These are phyloP conservation scores for Addax nasomaculatus DNA, from an alignment of 2,113 vertebrate species.

Conservation along the genomic window DNA sequence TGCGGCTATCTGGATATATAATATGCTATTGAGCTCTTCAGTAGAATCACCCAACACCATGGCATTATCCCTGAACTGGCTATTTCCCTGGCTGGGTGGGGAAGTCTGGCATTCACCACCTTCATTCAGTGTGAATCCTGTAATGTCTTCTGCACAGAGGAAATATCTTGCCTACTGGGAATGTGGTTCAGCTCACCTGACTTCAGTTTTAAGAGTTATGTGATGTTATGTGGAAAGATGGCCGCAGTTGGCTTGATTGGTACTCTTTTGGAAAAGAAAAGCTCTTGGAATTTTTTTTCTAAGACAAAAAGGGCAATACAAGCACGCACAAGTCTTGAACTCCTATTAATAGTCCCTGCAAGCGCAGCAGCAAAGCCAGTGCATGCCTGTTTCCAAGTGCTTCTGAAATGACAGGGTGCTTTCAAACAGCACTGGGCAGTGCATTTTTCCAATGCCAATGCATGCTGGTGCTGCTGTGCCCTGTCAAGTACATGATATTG, in stretches of 20 bases:
- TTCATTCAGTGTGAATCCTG: not conserved
- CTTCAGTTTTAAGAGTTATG: not conserved
- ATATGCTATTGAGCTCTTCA: not conserved
- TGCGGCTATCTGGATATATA: not conserved
- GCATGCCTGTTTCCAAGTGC: not conserved
- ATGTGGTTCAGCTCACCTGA: not conserved
- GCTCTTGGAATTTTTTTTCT: not conserved
- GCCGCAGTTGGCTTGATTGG: not conserved
- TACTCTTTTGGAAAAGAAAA: conserved; percentile 28
- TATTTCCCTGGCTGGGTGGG: not conserved
- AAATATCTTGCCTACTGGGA: not conserved
- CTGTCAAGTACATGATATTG: conserved; percentile 20
- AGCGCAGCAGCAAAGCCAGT: not conserved
- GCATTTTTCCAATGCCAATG: conserved; percentile 53
- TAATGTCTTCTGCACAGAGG: not conserved
- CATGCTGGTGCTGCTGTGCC: not conserved
- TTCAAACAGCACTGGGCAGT: conserved; percentile 47
- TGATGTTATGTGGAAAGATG: not conserved
- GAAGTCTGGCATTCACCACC: not conserved
- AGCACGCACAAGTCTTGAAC: not conserved
- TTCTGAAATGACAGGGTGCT: conserved; percentile 56
- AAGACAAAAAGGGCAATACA: conserved; percentile 1
- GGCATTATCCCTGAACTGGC: not conserved
- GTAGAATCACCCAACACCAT: not conserved
- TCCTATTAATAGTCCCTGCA: conserved; percentile 33